Conservation (phyloP, 2,113 vertebrate genomes). For the Plecotus auritus region DNA sequence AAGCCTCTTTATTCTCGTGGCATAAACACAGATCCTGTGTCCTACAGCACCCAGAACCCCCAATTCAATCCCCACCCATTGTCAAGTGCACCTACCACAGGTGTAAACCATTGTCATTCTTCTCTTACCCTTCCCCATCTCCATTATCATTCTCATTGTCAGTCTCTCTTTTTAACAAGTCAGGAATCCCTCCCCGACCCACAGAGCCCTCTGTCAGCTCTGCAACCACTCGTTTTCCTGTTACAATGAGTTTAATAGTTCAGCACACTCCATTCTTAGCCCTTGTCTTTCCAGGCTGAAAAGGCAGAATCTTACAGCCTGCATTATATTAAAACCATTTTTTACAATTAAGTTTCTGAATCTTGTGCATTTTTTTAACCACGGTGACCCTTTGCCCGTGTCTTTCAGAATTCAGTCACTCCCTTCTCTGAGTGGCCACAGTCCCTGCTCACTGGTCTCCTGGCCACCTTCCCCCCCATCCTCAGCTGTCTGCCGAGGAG, state of each 20-base stretch:
- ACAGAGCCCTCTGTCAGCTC: background rate
- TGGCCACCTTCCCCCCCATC: background rate
- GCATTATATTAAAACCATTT: background rate
- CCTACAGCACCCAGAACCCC: background rate
- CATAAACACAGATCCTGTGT: background rate
- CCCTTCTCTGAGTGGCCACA: background rate
- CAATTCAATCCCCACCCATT: background rate
- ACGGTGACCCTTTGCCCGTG: accelerated
- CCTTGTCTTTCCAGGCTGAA: background rate
- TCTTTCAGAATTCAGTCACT: background rate
- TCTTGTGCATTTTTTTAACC: background rate
- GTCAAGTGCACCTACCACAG: background rate
- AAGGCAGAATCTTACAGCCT: background rate
- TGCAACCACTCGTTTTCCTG: background rate
- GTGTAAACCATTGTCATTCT: background rate
- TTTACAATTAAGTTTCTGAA: background rate
- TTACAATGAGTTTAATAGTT: background rate
- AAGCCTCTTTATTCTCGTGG: background rate
- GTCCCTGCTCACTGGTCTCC: slow-evolving; percentile 51
- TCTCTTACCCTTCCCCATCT: background rate
- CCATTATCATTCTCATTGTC: background rate
- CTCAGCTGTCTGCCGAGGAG: slow-evolving; percentile 56
- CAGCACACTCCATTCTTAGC: background rate
- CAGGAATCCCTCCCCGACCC: background rate
- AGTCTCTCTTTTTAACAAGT: background rate